A percentile compares a stretch with the other conserved stretches of the same genome.
phyloP scores from a whole-genome alignment of 2,113 vertebrate genomes.

The Apteryx owenii region DNA sequence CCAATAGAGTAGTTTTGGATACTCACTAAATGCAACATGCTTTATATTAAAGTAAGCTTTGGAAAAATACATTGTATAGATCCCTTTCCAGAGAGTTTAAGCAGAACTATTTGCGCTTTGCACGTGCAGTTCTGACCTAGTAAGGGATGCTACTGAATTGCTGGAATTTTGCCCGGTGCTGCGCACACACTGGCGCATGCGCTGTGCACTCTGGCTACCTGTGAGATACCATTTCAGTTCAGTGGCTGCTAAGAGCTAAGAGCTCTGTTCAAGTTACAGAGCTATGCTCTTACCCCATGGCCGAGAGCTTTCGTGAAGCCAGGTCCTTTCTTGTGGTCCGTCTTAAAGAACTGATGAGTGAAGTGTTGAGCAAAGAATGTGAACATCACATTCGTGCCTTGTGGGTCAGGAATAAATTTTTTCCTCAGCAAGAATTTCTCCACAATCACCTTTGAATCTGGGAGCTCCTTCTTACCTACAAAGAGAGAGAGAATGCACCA shows the following conservation, averaged over 20 bases:
- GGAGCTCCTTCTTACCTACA: constrained; percentile 91
- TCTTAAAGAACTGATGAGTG: constrained; percentile 97
- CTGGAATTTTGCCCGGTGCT: background rate
- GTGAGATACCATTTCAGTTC: background rate
- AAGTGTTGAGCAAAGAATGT: constrained; percentile 98
- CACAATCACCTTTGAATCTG: constrained; percentile 85
- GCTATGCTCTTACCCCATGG: constrained; percentile 86
- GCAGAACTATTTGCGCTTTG: background rate
- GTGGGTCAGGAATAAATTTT: constrained; percentile 93
- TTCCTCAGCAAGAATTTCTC: constrained; percentile 90
- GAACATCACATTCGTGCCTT: constrained; percentile 95
- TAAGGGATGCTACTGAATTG: accelerated
- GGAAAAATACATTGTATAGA: background rate
- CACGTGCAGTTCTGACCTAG: accelerated
- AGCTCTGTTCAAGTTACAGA: background rate
- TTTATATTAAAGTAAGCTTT: background rate
- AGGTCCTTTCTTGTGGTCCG: constrained; percentile 88
- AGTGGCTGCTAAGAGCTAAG: accelerated
- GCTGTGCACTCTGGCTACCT: background rate
- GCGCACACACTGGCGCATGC: background rate
- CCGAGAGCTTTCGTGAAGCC: constrained; percentile 87
- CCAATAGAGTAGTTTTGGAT: background rate
- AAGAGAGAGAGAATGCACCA: background rate
- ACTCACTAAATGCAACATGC: background rate
- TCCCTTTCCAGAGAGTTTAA: background rate